Conservation (phyloP, 2,888 invertebrate genomes). For the Scotopteryx bipunctaria region DNA sequence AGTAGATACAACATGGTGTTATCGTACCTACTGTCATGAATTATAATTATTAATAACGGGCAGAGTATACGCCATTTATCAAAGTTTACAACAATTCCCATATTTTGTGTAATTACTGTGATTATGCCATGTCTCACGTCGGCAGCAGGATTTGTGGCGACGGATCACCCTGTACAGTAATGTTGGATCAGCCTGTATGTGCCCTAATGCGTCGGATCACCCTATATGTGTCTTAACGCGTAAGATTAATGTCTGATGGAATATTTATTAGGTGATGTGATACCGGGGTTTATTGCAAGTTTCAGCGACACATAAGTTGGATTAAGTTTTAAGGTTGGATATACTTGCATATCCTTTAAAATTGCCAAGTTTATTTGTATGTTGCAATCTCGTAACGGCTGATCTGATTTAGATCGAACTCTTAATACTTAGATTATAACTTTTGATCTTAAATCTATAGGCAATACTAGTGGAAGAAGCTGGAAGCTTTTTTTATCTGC, state of each 20-base stretch:
- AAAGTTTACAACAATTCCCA: conserved; percentile 7
- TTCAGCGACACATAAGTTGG: background rate
- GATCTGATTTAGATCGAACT: no score
- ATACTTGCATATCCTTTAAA: no score
- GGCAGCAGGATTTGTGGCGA: conserved; percentile 11
- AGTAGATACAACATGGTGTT: no score
- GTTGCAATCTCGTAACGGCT: no score
- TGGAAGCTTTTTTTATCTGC: no score
- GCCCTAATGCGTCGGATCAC: conserved; percentile 6
- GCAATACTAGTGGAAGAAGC: no score
- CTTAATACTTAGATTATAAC: no score
- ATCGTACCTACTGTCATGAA: no score
- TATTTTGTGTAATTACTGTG: conserved; percentile 18
- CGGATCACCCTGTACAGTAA: conserved; percentile 9
- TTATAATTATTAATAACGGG: background rate
- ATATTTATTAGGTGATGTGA: conserved; percentile 4
- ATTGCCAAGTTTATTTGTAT: no score
- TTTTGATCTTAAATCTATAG: no score
- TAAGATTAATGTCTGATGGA: conserved; percentile 15
- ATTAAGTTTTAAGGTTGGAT: no score
- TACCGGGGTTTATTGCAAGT: conserved; percentile 3
- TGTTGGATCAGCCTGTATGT: conserved; percentile 2
- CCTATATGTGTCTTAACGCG: background rate
- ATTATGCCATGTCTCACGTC: conserved; percentile 9
- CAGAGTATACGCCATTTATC: conserved; percentile 5